Conservation (phyloP, 2,888 invertebrate species). For the Drosophila bunnanda region DNA sequence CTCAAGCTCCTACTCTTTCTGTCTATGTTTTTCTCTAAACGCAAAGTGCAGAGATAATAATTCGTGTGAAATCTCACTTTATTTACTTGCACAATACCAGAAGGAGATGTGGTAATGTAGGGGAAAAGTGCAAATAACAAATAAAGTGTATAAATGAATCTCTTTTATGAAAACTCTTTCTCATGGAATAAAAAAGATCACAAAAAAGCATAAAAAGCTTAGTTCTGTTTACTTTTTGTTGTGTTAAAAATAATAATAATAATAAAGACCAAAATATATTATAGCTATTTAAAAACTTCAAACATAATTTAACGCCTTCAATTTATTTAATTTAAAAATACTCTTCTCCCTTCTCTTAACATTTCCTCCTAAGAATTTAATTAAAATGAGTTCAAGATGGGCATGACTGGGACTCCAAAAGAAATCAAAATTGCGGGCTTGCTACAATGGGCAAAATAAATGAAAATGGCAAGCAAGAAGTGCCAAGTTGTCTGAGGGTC, state of each 20-base stretch:
- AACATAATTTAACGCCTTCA: not conserved
- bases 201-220: too few relatives aligned
- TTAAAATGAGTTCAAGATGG: conserved; percentile 1
- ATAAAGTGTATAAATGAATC: not conserved
- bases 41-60: conserved; percentile 43
- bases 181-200: not conserved
- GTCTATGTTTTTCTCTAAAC: not conserved
- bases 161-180: not conserved
- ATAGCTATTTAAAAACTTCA: not conserved
- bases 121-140: conserved; percentile 10
- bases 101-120: conserved; percentile 13
- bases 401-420: conserved; percentile 1
- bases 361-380: not conserved
- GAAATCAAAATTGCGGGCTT: conserved; percentile 49
- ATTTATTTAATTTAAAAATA: not conserved
- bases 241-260: too few relatives aligned
- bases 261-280: not conserved
- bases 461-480: not conserved
- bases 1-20: not conserved
- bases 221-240: not conserved
- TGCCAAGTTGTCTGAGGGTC: conserved; percentile 10
- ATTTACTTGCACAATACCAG: conserved; percentile 60
- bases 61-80: conserved; percentile 73
- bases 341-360: too few relatives aligned
- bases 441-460: conserved; percentile 4